Evolutionary conservation across 2,888 invertebrate genomes (phyloP).

Genomic region (Drosophila setosimentum): DNA sequence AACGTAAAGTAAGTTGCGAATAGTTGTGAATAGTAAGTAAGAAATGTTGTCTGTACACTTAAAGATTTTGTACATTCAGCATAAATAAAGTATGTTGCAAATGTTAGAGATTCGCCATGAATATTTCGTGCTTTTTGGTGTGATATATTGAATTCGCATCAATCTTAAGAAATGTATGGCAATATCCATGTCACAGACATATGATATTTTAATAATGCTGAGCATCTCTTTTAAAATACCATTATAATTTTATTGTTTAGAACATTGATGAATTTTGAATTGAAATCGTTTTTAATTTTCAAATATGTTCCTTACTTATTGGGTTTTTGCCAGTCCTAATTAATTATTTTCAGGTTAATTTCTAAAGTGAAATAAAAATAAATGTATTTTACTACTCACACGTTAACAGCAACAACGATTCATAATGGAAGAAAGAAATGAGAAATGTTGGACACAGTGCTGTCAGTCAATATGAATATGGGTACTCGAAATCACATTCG

Average conservation of each 20-base stretch:
- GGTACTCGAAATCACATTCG: not conserved
- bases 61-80: too few species aligned
- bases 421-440: not conserved
- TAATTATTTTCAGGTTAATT: not conserved
- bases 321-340: not conserved
- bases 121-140: too few species aligned
- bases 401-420: not conserved
- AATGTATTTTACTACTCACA: too few species aligned
- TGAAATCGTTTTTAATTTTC: not conserved
- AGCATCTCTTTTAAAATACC: not conserved
- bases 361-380: not conserved
- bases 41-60: not conserved
- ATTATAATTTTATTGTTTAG: not conserved
- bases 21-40: not conserved
- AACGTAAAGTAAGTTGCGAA: not conserved
- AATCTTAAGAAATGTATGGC: too few species aligned
- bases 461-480: not conserved
- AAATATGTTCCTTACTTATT: not conserved
- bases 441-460: not conserved
- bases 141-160: too few species aligned
- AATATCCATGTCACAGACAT: too few species aligned
- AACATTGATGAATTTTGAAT: accelerated
- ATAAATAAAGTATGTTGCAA: too few species aligned
- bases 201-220: too few species aligned
- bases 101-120: too few species aligned